Conservation (phyloP, 2,888 invertebrate species). For the Smittia aterrima region DNA sequence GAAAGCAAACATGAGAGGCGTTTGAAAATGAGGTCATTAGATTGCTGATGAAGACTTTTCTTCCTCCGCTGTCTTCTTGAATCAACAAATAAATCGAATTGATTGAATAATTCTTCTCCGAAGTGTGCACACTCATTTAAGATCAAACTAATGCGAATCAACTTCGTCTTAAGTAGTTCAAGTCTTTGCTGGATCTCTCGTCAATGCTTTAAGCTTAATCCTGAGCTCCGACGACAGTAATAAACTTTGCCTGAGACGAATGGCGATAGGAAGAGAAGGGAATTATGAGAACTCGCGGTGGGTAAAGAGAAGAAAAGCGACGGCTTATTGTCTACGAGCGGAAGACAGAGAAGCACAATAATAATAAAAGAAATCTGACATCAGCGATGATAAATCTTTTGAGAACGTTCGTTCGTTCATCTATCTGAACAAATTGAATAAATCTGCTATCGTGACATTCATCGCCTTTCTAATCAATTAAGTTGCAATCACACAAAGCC, state of each 20-base stretch:
- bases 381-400: conserved; percentile 2
- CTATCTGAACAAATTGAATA: neutral
- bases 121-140: no score
- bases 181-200: no score
- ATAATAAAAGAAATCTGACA: conserved; percentile 11
- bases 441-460: neutral
- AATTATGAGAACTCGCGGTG: neutral
- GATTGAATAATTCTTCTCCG: neutral
- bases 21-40: conserved; percentile 38
- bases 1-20: conserved; percentile 23
- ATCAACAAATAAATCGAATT: neutral
- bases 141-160: no score
- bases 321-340: conserved; percentile 8
- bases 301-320: neutral
- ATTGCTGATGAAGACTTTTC: conserved; percentile 30
- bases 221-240: no score
- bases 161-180: no score
- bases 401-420: neutral
- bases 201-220: no score
- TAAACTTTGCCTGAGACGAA: no score
- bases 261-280: neutral
- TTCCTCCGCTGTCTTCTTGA: neutral
- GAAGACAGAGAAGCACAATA: neutral
- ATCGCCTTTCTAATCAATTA: conserved; percentile 21
- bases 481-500: neutral